These are phyloP conservation scores for Hydroisotoma schaefferi DNA, from an alignment of 2,888 invertebrate genomes.

Conservation along the genomic window DNA sequence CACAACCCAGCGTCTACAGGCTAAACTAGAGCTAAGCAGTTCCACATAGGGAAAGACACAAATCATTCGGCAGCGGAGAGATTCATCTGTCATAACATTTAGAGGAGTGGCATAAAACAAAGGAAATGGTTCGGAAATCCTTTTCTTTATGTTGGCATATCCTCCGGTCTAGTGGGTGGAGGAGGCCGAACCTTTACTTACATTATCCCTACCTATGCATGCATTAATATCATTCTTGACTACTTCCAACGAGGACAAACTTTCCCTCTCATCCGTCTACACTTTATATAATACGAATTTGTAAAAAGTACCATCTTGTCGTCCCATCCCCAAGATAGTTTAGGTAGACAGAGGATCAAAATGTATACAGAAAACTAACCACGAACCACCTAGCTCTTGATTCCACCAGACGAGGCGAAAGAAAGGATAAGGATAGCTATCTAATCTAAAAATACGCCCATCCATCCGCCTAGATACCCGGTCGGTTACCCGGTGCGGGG, in stretches of 20 bases:
- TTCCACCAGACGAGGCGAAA: too few species aligned
- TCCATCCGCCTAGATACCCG: too few species aligned
- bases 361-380: too few species aligned
- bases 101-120: conserved; percentile 40
- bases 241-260: not conserved
- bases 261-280: too few species aligned
- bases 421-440: too few species aligned
- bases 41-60: conserved; percentile 30
- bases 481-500: too few species aligned
- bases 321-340: too few species aligned
- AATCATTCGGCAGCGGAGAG: conserved; percentile 35
- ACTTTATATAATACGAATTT: too few species aligned
- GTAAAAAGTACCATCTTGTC: too few species aligned
- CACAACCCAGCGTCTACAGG: too few species aligned
- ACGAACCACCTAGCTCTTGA: too few species aligned
- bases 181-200: not conserved
- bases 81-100: conserved; percentile 44
- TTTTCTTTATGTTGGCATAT: conserved; percentile 19
- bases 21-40: conserved; percentile 13
- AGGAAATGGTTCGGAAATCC: conserved; percentile 45
- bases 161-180: conserved; percentile 7
- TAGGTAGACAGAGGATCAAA: not conserved
- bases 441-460: too few species aligned
- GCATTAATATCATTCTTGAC: not conserved
- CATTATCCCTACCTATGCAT: not conserved